Conservation (phyloP, 2,113 vertebrate species). For the Emydocephalus ijimae region DNA sequence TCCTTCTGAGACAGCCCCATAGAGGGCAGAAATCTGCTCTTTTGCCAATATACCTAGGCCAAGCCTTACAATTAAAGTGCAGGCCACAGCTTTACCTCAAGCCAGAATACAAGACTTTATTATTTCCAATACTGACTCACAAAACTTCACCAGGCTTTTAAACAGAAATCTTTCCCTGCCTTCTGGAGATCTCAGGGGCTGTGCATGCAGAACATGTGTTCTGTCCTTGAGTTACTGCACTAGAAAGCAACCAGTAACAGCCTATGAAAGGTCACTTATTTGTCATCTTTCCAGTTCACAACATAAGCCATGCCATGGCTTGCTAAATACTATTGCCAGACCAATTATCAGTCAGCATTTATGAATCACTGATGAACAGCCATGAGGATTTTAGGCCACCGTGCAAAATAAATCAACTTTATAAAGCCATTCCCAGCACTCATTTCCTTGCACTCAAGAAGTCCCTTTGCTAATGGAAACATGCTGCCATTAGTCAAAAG, state of each 20-base stretch:
- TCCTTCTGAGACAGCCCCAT: background rate
- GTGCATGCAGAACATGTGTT: background rate
- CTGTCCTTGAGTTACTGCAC: background rate
- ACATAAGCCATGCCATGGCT: background rate
- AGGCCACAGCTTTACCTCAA: background rate
- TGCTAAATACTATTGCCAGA: slow-evolving; percentile 5
- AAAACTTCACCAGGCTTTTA: background rate
- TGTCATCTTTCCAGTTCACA: slow-evolving; percentile 4
- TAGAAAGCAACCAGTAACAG: background rate
- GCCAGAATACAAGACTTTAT: background rate
- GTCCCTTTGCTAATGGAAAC: background rate
- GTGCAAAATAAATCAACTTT: background rate
- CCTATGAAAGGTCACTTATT: background rate
- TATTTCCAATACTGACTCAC: background rate
- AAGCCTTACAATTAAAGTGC: background rate
- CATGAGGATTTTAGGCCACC: background rate
- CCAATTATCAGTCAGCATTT: background rate
- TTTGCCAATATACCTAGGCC: background rate
- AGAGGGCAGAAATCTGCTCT: background rate
- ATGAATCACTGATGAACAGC: background rate
- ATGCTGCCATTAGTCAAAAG: slow-evolving; percentile 13
- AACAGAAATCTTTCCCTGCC: background rate
- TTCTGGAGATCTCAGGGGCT: background rate
- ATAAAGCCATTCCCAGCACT: background rate
- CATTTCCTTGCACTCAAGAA: background rate